phyloP scores from a whole-genome alignment of 2,113 vertebrate species.

The Montifringilla adamsi region DNA sequence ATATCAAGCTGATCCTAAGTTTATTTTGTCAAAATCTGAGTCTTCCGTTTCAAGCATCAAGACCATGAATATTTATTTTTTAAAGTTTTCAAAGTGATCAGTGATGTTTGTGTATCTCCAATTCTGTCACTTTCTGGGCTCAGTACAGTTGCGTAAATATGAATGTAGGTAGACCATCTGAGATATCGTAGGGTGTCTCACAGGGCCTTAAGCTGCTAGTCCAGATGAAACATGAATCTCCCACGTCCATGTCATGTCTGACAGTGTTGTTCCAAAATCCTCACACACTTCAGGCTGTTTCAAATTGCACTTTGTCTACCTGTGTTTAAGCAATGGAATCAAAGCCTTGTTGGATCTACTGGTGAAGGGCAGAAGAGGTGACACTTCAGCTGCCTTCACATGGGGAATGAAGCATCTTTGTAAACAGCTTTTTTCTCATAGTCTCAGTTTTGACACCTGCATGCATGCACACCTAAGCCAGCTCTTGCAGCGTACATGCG shows the following conservation, averaged over 20 bases:
- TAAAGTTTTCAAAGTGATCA: background rate
- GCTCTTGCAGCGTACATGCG: background rate
- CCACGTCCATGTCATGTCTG: background rate
- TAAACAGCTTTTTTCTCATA: background rate
- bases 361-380: background rate
- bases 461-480: background rate
- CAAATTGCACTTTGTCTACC: background rate
- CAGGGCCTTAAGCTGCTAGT: background rate
- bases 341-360: background rate
- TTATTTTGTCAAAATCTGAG: background rate
- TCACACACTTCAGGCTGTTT: background rate
- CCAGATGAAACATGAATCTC: background rate
- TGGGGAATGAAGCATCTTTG: background rate
- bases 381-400: background rate
- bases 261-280: background rate
- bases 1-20: background rate
- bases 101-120: background rate
- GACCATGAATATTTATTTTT: background rate
- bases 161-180: background rate
- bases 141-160: background rate
- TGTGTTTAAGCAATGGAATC: background rate
- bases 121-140: background rate
- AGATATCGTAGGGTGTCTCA: background rate
- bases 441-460: background rate
- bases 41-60: accelerated